Percentiles rank a stretch among this genome's conserved stretches.
These are phyloP conservation scores for Cyphomyrus discorhynchus DNA, from an alignment of 2,113 vertebrate species.

Conservation along the genomic window DNA sequence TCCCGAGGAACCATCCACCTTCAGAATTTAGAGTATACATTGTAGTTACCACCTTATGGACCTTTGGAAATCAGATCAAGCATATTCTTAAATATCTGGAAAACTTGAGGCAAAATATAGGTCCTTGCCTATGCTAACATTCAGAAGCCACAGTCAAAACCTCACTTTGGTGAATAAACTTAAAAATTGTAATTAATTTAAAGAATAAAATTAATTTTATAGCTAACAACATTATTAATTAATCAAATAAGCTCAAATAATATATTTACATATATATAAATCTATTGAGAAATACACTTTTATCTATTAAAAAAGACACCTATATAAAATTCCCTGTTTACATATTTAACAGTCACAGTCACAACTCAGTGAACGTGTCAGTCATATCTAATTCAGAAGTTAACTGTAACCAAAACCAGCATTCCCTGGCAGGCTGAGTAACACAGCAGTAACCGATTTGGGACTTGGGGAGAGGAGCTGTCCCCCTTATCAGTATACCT, in stretches of 20 bases:
- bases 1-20: not conserved
- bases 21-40: not conserved
- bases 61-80: not conserved
- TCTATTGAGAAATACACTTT: not conserved
- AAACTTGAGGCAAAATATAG: not conserved
- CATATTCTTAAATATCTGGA: not conserved
- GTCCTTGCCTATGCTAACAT: not conserved
- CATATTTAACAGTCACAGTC: not conserved
- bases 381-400: not conserved
- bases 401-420: not conserved
- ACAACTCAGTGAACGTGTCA: not conserved
- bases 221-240: not conserved
- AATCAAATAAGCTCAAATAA: not conserved
- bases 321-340: not conserved
- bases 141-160: not conserved
- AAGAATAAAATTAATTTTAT: not conserved
- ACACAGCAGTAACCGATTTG: not conserved
- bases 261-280: not conserved
- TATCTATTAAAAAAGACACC: not conserved
- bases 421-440: not conserved
- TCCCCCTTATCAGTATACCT: not conserved
- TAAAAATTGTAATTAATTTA: not conserved
- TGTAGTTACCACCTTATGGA: not conserved
- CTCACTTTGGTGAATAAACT: not conserved
- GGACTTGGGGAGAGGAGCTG: not conserved